Conservation (phyloP, 2,888 invertebrate genomes). For the Microplitis manilae region DNA sequence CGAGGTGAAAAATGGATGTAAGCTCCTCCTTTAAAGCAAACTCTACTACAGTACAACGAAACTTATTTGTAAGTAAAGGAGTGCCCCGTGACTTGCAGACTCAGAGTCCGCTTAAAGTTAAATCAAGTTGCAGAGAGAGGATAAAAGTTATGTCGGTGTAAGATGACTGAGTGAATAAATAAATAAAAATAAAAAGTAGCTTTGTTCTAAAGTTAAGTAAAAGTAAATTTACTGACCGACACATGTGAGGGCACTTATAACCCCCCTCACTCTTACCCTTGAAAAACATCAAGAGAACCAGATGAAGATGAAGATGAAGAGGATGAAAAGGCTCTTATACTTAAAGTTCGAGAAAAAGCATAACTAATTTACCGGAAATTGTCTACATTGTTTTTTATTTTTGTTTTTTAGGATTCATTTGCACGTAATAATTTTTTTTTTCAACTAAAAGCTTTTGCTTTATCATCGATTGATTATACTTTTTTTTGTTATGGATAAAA, state of each 20-base stretch:
- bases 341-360: constrained; percentile 58
- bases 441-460: background rate
- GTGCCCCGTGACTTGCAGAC: constrained; percentile 43
- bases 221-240: constrained; percentile 56
- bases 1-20: constrained; percentile 41
- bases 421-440: background rate
- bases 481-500: background rate
- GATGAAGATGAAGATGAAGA: constrained; percentile 35
- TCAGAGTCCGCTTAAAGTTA: background rate
- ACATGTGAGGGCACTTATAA: constrained; percentile 30
- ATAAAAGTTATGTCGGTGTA: background rate
- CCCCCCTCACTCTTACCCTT: constrained; percentile 20
- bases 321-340: constrained; percentile 24
- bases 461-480: background rate
- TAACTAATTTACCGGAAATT: constrained; percentile 69
- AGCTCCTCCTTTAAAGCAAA: constrained; percentile 29
- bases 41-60: constrained; percentile 18
- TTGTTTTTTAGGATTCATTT: constrained; percentile 30
- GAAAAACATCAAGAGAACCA: constrained; percentile 12
- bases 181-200: constrained; percentile 59
- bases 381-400: constrained; percentile 55
- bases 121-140: too few relatives aligned
- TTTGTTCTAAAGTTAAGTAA: constrained; percentile 55
- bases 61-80: constrained; percentile 8
- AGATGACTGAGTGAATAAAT: constrained; percentile 6